Conservation (phyloP, 1,140 invertebrate species). For the Microplitis demolitor region DNA sequence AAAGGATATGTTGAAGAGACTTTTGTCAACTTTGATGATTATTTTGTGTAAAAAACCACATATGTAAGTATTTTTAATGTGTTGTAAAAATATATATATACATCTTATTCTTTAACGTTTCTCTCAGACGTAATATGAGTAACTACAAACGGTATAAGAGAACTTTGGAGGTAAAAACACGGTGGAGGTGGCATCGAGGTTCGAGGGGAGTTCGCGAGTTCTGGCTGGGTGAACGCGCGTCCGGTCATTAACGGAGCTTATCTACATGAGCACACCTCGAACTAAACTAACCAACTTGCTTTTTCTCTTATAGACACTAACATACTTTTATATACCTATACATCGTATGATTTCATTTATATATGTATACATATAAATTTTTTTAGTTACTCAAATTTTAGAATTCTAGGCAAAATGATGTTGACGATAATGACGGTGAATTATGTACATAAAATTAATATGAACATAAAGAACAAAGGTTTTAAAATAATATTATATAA, state of each 20-base stretch:
- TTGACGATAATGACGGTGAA: no score
- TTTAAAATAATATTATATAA: neutral
- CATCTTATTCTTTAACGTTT: no score
- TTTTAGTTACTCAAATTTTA: no score
- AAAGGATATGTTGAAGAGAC: no score
- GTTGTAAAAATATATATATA: no score
- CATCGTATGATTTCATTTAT: no score
- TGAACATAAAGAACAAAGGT: neutral
- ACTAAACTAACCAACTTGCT: constrained; percentile 50
- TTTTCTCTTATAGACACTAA: neutral
- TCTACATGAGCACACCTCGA: constrained; percentile 64
- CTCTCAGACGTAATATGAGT: neutral
- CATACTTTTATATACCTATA: neutral
- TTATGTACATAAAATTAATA: no score
- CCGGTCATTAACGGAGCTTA: constrained; percentile 64
- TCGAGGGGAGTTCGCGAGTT: constrained; percentile 57
- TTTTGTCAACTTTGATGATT: no score
- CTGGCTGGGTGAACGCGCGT: constrained; percentile 62
- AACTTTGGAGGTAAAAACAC: constrained; percentile 30
- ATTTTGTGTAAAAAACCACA: no score
- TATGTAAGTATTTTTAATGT: no score
- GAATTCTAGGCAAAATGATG: no score
- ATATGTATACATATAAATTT: no score
- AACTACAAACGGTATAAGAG: constrained; percentile 12
- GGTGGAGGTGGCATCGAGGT: constrained; percentile 38